Evolutionary conservation across 1,140 invertebrate species (phyloP).

Genomic region (Trachymyrmex septentrionalis): DNA sequence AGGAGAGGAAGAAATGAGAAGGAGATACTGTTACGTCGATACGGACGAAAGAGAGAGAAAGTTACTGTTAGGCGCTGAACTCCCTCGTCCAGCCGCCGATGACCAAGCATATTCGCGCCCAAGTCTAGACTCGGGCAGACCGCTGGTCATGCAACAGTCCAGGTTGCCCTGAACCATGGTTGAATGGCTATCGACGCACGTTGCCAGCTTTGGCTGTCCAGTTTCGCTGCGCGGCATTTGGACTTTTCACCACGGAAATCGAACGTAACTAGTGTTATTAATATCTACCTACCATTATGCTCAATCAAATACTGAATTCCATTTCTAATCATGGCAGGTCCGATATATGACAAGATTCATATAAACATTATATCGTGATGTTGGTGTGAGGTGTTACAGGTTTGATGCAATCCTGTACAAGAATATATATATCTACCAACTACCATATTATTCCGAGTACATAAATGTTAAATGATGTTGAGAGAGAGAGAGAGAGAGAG

Average conservation of each 20-base stretch:
- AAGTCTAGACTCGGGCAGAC: constrained; percentile 64
- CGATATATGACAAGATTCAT: background rate
- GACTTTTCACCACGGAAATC: constrained; percentile 33
- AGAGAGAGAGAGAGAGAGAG: no score
- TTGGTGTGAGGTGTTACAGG: background rate
- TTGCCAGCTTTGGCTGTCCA: constrained; percentile 54
- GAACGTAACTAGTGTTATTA: constrained; percentile 40
- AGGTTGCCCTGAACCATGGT: constrained; percentile 58
- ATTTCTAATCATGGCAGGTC: constrained; percentile 21
- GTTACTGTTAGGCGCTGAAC: constrained; percentile 71
- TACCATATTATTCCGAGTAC: background rate
- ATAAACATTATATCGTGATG: background rate
- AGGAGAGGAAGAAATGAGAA: constrained; percentile 34
- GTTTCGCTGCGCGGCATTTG: constrained; percentile 62
- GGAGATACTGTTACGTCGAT: constrained; percentile 48
- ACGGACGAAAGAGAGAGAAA: constrained; percentile 70
- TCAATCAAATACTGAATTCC: constrained; percentile 15
- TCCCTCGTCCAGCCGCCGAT: constrained; percentile 64
- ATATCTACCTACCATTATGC: constrained; percentile 35
- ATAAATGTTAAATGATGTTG: background rate
- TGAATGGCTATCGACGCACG: constrained; percentile 44
- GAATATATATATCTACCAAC: background rate
- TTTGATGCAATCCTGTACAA: background rate
- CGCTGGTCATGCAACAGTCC: constrained; percentile 46
- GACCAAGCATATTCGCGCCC: constrained; percentile 68